Percentiles rank a stretch among this genome's conserved stretches.
These are phyloP conservation scores for Phlogophora meticulosa DNA, from an alignment of 2,888 invertebrate genomes.

Conservation along the genomic window DNA sequence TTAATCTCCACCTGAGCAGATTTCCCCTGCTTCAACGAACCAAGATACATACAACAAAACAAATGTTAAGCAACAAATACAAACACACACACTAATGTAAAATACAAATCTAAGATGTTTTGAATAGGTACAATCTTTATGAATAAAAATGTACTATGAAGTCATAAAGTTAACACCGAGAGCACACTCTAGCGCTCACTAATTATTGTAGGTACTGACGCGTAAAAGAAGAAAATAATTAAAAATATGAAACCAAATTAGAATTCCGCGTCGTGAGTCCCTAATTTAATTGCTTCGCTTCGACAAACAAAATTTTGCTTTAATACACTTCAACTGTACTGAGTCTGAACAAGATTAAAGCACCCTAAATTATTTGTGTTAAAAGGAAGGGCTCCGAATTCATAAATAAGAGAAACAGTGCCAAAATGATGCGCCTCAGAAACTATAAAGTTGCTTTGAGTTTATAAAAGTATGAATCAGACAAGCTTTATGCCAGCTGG, in stretches of 20 bases:
- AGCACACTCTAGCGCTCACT: background rate
- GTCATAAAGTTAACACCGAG: constrained; percentile 13
- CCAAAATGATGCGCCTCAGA: constrained; percentile 33
- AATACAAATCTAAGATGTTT: no score
- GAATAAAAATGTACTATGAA: background rate
- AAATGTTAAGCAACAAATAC: no score
- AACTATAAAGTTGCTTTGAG: constrained; percentile 40
- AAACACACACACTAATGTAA: no score
- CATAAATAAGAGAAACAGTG: constrained; percentile 48
- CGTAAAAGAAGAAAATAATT: constrained; percentile 1
- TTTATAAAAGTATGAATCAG: constrained; percentile 22
- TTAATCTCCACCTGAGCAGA: no score
- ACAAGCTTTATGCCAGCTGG: background rate
- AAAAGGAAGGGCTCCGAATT: constrained; percentile 12
- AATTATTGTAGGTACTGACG: background rate
- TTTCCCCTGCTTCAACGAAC: no score
- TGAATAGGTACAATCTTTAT: no score
- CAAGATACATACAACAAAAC: no score
- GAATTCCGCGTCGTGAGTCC: constrained; percentile 10
- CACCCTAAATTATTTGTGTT: constrained; percentile 40
- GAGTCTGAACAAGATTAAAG: constrained; percentile 13
- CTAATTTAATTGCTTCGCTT: constrained; percentile 45
- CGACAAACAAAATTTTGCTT: constrained; percentile 25
- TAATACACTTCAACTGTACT: constrained; percentile 31
- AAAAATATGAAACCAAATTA: constrained; percentile 14